Conservation (phyloP, 2,797 vertebrate genomes). For the Heteromormyrus szaboi region DNA sequence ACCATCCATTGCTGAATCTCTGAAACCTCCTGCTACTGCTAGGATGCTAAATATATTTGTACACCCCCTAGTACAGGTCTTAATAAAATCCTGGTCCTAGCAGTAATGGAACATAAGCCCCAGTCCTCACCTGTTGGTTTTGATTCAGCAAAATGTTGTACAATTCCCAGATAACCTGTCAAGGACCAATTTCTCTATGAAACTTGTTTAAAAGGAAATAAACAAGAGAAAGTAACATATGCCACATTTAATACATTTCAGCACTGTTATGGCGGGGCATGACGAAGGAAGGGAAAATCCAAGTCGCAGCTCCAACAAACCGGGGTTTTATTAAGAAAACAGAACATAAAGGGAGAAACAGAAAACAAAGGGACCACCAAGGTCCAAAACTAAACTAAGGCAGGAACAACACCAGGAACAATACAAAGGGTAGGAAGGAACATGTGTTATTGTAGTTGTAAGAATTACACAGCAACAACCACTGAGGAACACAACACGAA, state of each 20-base stretch:
- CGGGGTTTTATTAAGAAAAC: neutral
- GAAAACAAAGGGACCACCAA: neutral
- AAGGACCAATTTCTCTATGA: conserved; percentile 29
- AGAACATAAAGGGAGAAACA: neutral
- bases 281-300: neutral
- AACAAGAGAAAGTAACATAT: neutral
- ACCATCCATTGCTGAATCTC: conserved; percentile 17
- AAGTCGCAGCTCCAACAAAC: neutral
- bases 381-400: neutral
- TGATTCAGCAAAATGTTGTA: conserved; percentile 35
- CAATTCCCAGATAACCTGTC: conserved; percentile 31
- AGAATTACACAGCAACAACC: neutral
- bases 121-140: conserved; percentile 27
- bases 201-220: neutral
- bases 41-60: conserved; percentile 28
- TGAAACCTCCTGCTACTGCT: conserved; percentile 13
- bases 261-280: neutral
- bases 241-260: neutral
- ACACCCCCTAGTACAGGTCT: conserved; percentile 22
- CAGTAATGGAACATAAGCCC: conserved; percentile 37
- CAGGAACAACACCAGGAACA: neutral
- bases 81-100: conserved; percentile 13
- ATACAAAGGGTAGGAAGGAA: neutral
- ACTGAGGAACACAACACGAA: neutral
- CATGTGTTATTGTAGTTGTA: neutral